phyloP scores from a whole-genome alignment of 2,888 invertebrate genomes.

The Adelognathus sp. region DNA sequence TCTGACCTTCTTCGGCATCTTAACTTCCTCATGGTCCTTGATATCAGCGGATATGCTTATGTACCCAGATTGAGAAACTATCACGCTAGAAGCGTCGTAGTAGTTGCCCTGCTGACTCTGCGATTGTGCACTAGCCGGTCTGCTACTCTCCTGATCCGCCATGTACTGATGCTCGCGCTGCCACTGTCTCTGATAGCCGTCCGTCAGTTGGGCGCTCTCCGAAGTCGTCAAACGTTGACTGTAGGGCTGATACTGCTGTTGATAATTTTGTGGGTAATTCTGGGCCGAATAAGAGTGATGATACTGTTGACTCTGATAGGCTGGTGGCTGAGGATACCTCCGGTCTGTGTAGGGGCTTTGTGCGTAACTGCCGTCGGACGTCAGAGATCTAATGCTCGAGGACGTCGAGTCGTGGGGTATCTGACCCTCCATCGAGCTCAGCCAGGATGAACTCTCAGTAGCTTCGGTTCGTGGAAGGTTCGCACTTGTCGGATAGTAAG shows the following conservation, averaged over 20 bases:
- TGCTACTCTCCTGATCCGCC: conserved; percentile 70
- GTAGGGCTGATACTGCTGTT: conserved; percentile 75
- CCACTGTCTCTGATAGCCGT: conserved; percentile 76
- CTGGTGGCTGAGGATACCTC: conserved; percentile 76
- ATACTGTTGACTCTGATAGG: conserved; percentile 76
- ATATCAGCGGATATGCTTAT: conserved; percentile 88
- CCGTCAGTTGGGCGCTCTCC: conserved; percentile 73
- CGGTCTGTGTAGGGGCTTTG: conserved; percentile 75
- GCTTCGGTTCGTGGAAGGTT: conserved; percentile 83
- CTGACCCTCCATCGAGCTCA: conserved; percentile 83
- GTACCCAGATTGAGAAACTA: conserved; percentile 90
- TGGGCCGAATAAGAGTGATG: conserved; percentile 75
- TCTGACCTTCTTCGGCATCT: conserved; percentile 86
- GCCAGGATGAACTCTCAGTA: conserved; percentile 84
- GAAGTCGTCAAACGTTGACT: conserved; percentile 69
- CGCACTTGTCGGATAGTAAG: conserved; percentile 90
- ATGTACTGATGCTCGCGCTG: conserved; percentile 75
- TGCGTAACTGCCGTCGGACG: conserved; percentile 76
- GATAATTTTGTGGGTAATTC: conserved; percentile 75
- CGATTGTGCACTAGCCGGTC: conserved; percentile 61
- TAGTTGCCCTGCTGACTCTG: conserved; percentile 77
- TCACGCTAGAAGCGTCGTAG: conserved; percentile 84
- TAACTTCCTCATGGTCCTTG: conserved; percentile 83
- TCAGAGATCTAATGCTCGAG: conserved; percentile 80
- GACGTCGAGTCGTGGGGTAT: conserved; percentile 83